Evolutionary conservation across 2,888 invertebrate species (phyloP).

Genomic region (Melinaea marsaeus): DNA sequence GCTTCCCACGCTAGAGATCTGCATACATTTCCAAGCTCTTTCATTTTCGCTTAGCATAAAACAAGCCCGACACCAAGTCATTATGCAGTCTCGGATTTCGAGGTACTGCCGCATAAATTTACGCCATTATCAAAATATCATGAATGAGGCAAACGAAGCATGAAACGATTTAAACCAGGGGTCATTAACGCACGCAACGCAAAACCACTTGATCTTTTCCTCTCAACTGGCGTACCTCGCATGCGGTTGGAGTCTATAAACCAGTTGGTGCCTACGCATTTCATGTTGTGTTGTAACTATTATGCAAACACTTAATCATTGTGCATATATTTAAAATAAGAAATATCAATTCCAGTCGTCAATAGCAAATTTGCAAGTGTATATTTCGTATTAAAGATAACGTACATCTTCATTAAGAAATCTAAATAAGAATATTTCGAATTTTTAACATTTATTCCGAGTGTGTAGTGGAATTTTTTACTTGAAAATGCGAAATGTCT

Average conservation of each 20-base stretch:
- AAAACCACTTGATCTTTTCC: conserved; percentile 41
- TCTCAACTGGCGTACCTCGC: conserved; percentile 29
- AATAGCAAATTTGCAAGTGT: background rate
- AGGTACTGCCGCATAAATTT: conserved; percentile 69
- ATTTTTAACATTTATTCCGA: background rate
- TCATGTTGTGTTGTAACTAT: background rate
- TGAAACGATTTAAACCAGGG: conserved; percentile 62
- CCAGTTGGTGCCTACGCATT: conserved; percentile 18
- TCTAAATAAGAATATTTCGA: background rate
- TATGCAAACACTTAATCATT: background rate
- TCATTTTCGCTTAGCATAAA: conserved; percentile 73
- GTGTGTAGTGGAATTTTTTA: conserved; percentile 15
- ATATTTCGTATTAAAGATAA: too few species aligned
- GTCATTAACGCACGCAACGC: conserved; percentile 72
- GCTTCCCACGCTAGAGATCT: conserved; percentile 74
- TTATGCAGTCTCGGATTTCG: conserved; percentile 73
- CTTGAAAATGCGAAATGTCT: conserved; percentile 29
- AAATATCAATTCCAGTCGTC: background rate
- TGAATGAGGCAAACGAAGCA: conserved; percentile 62
- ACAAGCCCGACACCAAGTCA: conserved; percentile 71
- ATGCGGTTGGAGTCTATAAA: conserved; percentile 1
- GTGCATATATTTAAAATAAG: background rate
- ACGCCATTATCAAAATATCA: conserved; percentile 76
- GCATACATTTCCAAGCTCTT: conserved; percentile 73
- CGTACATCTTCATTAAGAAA: too few species aligned